Percentiles rank a stretch among this genome's conserved stretches.
These are phyloP conservation scores for Paralichthys olivaceus DNA, from an alignment of 2,113 vertebrate genomes.

Conservation along the genomic window DNA sequence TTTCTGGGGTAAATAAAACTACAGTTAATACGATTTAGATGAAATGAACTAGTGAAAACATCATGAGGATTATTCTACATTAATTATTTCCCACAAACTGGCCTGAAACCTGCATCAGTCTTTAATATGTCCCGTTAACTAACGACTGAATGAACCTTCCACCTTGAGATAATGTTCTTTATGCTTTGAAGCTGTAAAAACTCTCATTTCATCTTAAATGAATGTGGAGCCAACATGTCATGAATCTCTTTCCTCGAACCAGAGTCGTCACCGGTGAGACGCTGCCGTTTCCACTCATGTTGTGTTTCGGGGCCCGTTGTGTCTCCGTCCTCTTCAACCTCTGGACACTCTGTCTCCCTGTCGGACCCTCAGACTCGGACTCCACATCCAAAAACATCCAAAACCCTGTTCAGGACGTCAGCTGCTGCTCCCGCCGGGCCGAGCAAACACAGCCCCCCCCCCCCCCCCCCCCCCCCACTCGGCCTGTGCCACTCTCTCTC, in stretches of 20 bases:
- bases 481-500: constrained; percentile 63
- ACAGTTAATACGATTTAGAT: no score
- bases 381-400: background rate
- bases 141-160: background rate
- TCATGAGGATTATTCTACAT: no score
- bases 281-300: background rate
- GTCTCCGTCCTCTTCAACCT: no score
- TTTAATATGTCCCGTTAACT: background rate
- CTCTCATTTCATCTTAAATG: background rate
- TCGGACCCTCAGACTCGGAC: no score
- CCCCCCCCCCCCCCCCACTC: constrained; percentile 7
- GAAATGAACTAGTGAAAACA: no score
- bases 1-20: no score
- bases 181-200: background rate
- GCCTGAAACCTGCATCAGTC: background rate
- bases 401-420: constrained; percentile 70
- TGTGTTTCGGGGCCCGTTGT: no score
- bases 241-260: background rate
- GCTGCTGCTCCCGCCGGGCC: constrained; percentile 63
- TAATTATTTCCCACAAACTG: no score
- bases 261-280: background rate
- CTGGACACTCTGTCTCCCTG: background rate
- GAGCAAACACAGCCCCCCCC: constrained; percentile 71
- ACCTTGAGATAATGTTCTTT: background rate
- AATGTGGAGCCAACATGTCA: background rate